These are phyloP conservation scores for Nymphalis io DNA, from an alignment of 1,140 invertebrate species.

Conservation along the genomic window DNA sequence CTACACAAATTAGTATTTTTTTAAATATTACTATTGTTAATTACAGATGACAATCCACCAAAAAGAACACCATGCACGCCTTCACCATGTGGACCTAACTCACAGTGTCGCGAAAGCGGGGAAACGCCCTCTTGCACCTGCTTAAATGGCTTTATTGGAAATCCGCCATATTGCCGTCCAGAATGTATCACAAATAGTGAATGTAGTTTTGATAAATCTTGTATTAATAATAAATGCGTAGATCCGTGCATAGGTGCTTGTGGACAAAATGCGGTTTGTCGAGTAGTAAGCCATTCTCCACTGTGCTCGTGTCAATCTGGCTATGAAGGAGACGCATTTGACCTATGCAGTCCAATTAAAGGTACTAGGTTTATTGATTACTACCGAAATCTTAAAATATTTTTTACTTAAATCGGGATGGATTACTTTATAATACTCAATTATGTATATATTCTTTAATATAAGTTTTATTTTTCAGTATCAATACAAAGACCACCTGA, in stretches of 20 bases:
- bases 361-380: slow-evolving; percentile 1
- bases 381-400: neutral
- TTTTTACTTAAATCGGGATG: too few relatives aligned
- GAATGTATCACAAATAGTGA: slow-evolving; percentile 88
- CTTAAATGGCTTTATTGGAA: slow-evolving; percentile 85
- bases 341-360: slow-evolving; percentile 70
- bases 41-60: slow-evolving; percentile 75
- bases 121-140: slow-evolving; percentile 89
- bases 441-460: neutral
- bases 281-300: slow-evolving; percentile 88
- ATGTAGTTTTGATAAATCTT: slow-evolving; percentile 86
- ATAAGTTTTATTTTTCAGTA: slow-evolving; percentile 44
- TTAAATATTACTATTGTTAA: slow-evolving; percentile 8
- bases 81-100: slow-evolving; percentile 86
- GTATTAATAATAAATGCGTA: slow-evolving; percentile 86
- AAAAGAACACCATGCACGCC: slow-evolving; percentile 81
- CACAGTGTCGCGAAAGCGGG: slow-evolving; percentile 85
- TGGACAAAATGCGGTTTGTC: slow-evolving; percentile 86
- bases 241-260: slow-evolving; percentile 90
- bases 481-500: slow-evolving; percentile 49
- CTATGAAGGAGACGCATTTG: slow-evolving; percentile 87
- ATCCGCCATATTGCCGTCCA: slow-evolving; percentile 84
- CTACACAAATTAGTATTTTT: neutral
- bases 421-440: too few relatives aligned
- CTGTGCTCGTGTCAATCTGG: slow-evolving; percentile 85